A percentile compares a stretch with the other conserved stretches of the same genome.
phyloP scores from a whole-genome alignment of 2,888 invertebrate species.

The Polyploca ridens region DNA sequence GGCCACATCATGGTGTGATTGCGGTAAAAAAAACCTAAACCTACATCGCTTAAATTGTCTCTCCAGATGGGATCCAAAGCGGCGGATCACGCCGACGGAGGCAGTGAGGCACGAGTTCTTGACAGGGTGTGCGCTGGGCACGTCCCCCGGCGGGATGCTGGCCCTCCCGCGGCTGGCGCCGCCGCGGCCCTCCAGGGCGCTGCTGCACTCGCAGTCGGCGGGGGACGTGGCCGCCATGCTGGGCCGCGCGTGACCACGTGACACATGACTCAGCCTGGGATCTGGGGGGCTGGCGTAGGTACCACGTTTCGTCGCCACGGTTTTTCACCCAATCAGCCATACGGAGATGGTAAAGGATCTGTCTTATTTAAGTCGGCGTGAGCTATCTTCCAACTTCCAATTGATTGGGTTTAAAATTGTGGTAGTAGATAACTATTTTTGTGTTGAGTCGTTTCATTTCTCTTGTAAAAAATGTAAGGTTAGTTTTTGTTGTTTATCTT shows the following conservation, averaged over 20 bases:
- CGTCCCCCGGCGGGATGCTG: slow-evolving; percentile 77
- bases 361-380: background rate
- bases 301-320: background rate
- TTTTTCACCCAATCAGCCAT: background rate
- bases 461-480: background rate
- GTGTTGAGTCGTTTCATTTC: background rate
- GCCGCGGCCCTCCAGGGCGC: slow-evolving; percentile 64
- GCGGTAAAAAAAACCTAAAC: no score
- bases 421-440: background rate
- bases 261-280: slow-evolving; percentile 54
- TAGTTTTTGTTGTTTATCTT: background rate
- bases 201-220: slow-evolving; percentile 87
- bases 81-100: slow-evolving; percentile 95
- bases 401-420: background rate
- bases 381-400: background rate
- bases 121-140: slow-evolving; percentile 75
- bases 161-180: slow-evolving; percentile 71
- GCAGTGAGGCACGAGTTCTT: slow-evolving; percentile 95
- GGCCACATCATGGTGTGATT: no score
- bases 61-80: slow-evolving; percentile 95
- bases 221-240: slow-evolving; percentile 87
- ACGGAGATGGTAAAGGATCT: background rate
- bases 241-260: slow-evolving; percentile 85
- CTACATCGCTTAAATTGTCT: slow-evolving; percentile 13
- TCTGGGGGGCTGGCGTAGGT: slow-evolving; percentile 45